Conservation (phyloP, 2,113 vertebrate species). For the Coryphaenoides rupestris region DNA sequence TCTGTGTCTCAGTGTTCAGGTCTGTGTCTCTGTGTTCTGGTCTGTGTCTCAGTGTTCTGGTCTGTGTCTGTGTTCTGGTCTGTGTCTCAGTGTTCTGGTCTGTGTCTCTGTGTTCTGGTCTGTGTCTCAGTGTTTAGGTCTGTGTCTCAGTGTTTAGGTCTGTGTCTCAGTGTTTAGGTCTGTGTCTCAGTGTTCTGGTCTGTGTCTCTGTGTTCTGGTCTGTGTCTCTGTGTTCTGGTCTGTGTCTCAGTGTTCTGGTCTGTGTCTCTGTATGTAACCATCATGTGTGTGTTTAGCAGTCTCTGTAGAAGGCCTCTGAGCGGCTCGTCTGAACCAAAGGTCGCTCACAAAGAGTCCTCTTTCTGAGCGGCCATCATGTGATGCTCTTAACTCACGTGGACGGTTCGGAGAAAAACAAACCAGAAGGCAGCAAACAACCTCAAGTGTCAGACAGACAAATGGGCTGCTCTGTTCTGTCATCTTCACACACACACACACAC, state of each 20-base stretch:
- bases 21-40: background rate
- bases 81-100: too few species aligned
- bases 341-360: conserved; percentile 56
- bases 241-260: too few species aligned
- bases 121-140: background rate
- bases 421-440: conserved; percentile 2
- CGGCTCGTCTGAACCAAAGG: background rate
- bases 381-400: conserved; percentile 44
- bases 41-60: background rate
- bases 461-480: too few species aligned
- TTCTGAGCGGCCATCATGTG: conserved; percentile 55
- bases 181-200: background rate
- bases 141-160: background rate
- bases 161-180: background rate
- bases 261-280: too few species aligned
- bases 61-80: background rate
- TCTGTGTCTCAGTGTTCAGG: background rate
- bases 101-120: too few species aligned
- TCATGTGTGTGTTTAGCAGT: background rate
- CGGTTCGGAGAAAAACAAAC: conserved; percentile 19
- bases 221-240: too few species aligned
- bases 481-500: too few species aligned
- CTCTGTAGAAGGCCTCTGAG: background rate
- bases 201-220: too few species aligned
- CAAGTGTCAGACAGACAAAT: too few species aligned